phyloP scores from a whole-genome alignment of 2,888 invertebrate species.

The Drosophila ochracea region DNA sequence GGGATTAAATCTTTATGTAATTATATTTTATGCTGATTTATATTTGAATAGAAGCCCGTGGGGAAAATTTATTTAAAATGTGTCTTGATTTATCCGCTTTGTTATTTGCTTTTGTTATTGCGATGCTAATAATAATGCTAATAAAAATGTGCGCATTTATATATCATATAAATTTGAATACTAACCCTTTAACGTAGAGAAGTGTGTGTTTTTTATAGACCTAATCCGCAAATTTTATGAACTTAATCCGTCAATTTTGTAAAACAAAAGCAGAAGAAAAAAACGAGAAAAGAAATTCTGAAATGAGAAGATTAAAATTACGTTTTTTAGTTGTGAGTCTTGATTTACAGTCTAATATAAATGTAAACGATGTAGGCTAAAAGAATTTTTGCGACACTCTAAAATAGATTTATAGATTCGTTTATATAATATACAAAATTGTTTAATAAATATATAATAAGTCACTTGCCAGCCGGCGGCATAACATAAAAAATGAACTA shows the following conservation, averaged over 20 bases:
- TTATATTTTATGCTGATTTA: conserved; percentile 59
- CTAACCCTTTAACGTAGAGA: conserved; percentile 58
- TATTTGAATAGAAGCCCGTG: conserved; percentile 20
- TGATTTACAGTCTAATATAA: conserved; percentile 5
- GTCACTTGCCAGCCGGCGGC: conserved; percentile 8
- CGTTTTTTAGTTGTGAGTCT: conserved; percentile 33
- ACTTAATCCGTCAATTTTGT: conserved; percentile 60
- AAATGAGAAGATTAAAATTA: conserved; percentile 51
- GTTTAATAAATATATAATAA: neutral
- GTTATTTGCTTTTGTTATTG: conserved; percentile 6
- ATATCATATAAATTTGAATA: conserved; percentile 56
- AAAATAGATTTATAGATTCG: neutral
- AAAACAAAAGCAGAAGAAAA: conserved; percentile 36
- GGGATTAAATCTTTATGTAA: conserved; percentile 74
- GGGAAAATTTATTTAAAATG: conserved; percentile 62
- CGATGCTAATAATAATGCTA: conserved; percentile 50
- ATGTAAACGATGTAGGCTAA: neutral
- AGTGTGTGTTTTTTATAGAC: conserved; percentile 61
- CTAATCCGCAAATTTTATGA: conserved; percentile 61
- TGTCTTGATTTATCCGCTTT: conserved; percentile 59
- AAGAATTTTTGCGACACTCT: neutral
- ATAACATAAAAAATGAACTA: neutral
- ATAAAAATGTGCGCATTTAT: conserved; percentile 45
- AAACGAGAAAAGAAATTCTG: conserved; percentile 45
- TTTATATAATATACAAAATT: neutral